Evolutionary conservation across 2,888 invertebrate species (phyloP).

Genomic region (Calliopum simillimum): DNA sequence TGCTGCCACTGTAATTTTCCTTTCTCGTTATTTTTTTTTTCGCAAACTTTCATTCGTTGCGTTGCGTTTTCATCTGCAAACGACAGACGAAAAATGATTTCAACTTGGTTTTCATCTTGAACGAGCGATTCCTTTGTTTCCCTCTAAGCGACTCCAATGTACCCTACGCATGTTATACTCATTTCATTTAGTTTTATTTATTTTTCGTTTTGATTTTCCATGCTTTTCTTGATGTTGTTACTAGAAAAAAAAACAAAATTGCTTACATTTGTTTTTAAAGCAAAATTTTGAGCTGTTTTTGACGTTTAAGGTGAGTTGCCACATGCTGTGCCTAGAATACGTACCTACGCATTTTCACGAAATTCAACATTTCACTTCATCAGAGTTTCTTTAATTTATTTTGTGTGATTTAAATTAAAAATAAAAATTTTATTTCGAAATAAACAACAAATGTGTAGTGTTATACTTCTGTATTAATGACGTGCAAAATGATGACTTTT

Average conservation of each 20-base stretch:
- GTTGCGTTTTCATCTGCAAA: constrained; percentile 30
- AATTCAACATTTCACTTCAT: too few relatives aligned
- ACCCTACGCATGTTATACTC: neutral
- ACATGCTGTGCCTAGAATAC: neutral
- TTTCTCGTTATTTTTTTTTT: neutral
- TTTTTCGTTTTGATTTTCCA: neutral
- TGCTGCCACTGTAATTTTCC: neutral
- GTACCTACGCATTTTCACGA: too few relatives aligned
- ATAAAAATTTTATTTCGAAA: too few relatives aligned
- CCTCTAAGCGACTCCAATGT: neutral
- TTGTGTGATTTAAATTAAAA: too few relatives aligned
- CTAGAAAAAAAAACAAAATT: neutral
- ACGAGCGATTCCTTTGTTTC: neutral
- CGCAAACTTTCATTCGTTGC: neutral
- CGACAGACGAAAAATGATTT: constrained; percentile 30
- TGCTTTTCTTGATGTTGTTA: constrained; percentile 6
- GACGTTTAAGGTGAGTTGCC: constrained; percentile 12
- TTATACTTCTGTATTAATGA: too few relatives aligned
- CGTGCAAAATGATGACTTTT: too few relatives aligned
- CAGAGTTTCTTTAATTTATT: too few relatives aligned
- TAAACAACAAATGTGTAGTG: too few relatives aligned
- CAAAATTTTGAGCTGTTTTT: constrained; percentile 1
- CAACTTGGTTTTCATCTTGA: constrained; percentile 8
- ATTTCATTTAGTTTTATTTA: constrained; percentile 7
- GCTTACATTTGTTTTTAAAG: neutral